Evolutionary conservation across 2,888 invertebrate species (phyloP).

Genomic region (Leptopterna dolabrata): DNA sequence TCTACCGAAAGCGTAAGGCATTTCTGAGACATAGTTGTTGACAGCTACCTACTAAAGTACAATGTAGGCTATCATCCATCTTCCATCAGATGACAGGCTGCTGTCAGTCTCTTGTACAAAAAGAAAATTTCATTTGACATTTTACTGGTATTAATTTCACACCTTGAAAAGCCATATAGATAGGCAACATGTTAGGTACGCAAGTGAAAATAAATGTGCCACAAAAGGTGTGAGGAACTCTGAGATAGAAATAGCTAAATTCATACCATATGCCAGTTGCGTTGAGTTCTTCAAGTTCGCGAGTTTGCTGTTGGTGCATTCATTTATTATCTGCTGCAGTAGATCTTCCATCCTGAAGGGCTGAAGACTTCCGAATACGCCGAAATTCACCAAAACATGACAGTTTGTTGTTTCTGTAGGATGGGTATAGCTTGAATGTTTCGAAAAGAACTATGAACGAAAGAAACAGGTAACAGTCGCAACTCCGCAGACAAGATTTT

Average conservation of each 20-base stretch:
- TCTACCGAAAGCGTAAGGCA: too few relatives aligned
- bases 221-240: background rate
- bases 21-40: too few relatives aligned
- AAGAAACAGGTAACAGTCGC: background rate
- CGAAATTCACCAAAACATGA: background rate
- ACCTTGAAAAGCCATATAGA: too few relatives aligned
- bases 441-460: background rate
- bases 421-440: too few relatives aligned
- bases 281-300: constrained; percentile 81
- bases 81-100: too few relatives aligned
- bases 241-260: constrained; percentile 18
- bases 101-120: too few relatives aligned
- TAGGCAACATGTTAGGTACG: too few relatives aligned
- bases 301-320: constrained; percentile 84
- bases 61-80: too few relatives aligned
- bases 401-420: background rate
- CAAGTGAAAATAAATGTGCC: too few relatives aligned
- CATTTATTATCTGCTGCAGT: constrained; percentile 84
- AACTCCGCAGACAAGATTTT: background rate
- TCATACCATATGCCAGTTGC: constrained; percentile 87
- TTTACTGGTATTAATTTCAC: too few relatives aligned
- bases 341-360: constrained; percentile 83
- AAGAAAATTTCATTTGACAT: too few relatives aligned
- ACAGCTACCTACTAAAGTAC: too few relatives aligned
- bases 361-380: background rate